Evolutionary conservation across 2,797 vertebrate genomes (phyloP).

Genomic region (Caiman crocodilus): DNA sequence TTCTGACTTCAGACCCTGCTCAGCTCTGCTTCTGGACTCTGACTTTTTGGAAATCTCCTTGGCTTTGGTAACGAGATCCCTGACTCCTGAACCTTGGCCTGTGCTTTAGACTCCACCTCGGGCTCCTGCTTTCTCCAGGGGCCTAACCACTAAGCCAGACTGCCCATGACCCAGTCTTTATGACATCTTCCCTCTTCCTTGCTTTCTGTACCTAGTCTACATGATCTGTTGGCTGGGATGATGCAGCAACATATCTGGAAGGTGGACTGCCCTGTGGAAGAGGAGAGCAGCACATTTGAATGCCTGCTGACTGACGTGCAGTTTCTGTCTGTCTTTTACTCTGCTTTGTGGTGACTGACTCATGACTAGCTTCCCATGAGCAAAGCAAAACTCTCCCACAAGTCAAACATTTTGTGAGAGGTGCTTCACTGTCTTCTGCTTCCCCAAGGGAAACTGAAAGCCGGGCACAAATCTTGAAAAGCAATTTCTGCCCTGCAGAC

Average conservation of each 20-base stretch:
- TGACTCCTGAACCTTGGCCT: no score
- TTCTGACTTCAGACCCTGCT: no score
- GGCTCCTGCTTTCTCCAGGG: no score
- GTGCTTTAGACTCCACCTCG: no score
- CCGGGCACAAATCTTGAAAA: background rate
- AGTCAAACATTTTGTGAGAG: background rate
- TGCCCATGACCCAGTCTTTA: no score
- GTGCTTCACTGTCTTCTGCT: slow-evolving; percentile 41
- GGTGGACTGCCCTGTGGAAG: background rate
- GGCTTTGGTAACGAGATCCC: no score
- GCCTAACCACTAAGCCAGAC: no score
- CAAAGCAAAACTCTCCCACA: background rate
- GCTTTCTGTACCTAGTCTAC: background rate
- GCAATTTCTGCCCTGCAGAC: background rate
- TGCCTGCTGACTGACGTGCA: accelerated
- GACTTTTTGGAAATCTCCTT: no score
- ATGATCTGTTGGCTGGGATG: background rate
- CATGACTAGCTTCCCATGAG: background rate
- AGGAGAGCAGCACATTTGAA: accelerated
- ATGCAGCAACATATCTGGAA: background rate
- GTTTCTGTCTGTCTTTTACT: accelerated
- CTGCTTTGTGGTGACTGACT: accelerated
- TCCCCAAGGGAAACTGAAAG: background rate
- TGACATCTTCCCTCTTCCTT: background rate
- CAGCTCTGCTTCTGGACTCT: no score